A percentile compares a stretch with the other conserved stretches of the same genome.
These are phyloP conservation scores for Phortica magna DNA, from an alignment of 2,888 invertebrate species.

Conservation along the genomic window DNA sequence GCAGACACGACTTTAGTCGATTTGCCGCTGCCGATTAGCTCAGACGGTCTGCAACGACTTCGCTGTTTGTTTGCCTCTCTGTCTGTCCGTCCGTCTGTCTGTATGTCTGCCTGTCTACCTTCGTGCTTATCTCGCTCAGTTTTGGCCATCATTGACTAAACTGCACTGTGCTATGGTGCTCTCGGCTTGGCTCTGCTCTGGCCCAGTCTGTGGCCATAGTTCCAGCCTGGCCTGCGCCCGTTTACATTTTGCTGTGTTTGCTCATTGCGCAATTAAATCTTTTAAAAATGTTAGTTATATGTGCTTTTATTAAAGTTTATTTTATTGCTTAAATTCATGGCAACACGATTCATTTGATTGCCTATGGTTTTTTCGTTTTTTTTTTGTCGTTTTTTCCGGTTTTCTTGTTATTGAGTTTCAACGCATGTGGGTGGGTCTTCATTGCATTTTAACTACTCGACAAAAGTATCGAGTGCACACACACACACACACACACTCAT, in stretches of 20 bases:
- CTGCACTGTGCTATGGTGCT: too few species aligned
- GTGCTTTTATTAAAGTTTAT: slow-evolving; percentile 7
- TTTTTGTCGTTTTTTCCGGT: neutral
- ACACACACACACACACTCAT: too few species aligned
- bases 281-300: neutral
- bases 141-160: neutral
- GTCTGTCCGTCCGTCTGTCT: neutral
- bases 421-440: neutral
- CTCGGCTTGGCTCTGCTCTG: too few species aligned
- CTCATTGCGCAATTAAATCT: neutral
- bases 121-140: neutral
- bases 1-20: neutral
- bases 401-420: slow-evolving; percentile 46
- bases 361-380: too few species aligned
- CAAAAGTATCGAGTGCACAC: too few species aligned
- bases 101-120: neutral
- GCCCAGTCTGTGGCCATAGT: too few species aligned
- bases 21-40: too few species aligned
- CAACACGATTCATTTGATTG: slow-evolving; percentile 9
- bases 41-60: neutral
- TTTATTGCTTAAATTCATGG: slow-evolving; percentile 9
- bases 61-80: neutral
- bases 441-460: too few species aligned
- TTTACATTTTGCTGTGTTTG: neutral
- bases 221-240: too few species aligned